phyloP scores from a whole-genome alignment of 2,888 invertebrate species.

The Rotaria macrura region DNA sequence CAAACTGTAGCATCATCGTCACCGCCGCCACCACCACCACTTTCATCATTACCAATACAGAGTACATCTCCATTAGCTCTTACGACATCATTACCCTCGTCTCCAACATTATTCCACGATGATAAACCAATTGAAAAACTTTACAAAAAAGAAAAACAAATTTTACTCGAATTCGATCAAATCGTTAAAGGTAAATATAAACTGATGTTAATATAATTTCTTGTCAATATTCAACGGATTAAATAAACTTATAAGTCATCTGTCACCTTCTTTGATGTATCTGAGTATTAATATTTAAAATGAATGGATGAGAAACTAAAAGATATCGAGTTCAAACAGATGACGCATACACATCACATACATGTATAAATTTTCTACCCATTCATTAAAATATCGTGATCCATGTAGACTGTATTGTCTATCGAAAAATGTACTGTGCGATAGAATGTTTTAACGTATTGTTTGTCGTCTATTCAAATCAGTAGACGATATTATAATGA shows the following conservation, averaged over 20 bases:
- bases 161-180: constrained; percentile 42
- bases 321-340: neutral
- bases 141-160: constrained; percentile 44
- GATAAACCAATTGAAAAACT: constrained; percentile 37
- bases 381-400: too few relatives aligned
- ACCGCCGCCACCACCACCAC: neutral
- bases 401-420: neutral
- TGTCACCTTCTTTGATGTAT: neutral
- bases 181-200: constrained; percentile 43
- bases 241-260: neutral
- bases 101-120: neutral
- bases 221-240: neutral
- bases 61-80: neutral
- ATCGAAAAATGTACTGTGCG: neutral
- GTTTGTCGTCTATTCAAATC: neutral
- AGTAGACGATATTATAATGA: neutral
- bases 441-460: neutral
- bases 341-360: neutral
- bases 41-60: neutral
- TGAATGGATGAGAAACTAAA: neutral
- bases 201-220: too few relatives aligned
- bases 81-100: neutral
- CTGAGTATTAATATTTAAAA: neutral
- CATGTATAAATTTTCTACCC: neutral
- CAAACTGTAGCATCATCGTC: neutral